Conservation (phyloP, 2,888 invertebrate genomes). For the Nomada flava region DNA sequence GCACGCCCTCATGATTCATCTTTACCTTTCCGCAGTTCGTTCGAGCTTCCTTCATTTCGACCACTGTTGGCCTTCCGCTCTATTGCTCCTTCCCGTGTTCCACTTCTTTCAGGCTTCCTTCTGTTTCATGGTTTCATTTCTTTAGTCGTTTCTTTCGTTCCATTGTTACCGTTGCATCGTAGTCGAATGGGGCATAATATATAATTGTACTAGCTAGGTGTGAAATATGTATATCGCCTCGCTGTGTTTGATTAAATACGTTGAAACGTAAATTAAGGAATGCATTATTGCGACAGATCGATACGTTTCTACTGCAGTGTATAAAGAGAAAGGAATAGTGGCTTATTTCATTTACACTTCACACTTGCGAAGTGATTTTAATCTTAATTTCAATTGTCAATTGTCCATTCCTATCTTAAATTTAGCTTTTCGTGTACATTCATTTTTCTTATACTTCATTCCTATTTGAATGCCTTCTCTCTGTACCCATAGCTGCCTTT, state of each 20-base stretch:
- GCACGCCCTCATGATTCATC: not conserved
- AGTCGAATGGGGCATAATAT: not conserved
- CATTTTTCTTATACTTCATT: not conserved
- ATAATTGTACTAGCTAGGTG: too few relatives aligned
- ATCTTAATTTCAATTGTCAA: too few relatives aligned
- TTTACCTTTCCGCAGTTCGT: constrained; percentile 4
- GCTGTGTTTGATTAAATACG: too few relatives aligned
- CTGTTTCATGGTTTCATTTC: not conserved
- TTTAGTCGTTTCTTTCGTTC: not conserved
- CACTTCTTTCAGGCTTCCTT: not conserved
- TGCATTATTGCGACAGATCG: too few relatives aligned
- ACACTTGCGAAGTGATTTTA: too few relatives aligned
- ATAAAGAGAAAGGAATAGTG: too few relatives aligned
- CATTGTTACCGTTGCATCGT: not conserved
- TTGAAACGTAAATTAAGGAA: too few relatives aligned
- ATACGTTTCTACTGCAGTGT: too few relatives aligned
- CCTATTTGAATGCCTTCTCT: not conserved
- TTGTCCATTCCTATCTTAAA: too few relatives aligned
- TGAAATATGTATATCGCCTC: too few relatives aligned
- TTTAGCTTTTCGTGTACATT: not conserved
- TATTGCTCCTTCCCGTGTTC: constrained; percentile 13
- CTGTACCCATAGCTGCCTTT: not conserved
- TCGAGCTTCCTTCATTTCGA: not conserved
- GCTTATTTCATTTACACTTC: too few relatives aligned
- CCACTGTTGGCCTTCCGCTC: constrained; percentile 4